Base-by-base conservation (phyloP, 2,888 invertebrate genomes). In the Yponomeuta malinellus region DNA sequence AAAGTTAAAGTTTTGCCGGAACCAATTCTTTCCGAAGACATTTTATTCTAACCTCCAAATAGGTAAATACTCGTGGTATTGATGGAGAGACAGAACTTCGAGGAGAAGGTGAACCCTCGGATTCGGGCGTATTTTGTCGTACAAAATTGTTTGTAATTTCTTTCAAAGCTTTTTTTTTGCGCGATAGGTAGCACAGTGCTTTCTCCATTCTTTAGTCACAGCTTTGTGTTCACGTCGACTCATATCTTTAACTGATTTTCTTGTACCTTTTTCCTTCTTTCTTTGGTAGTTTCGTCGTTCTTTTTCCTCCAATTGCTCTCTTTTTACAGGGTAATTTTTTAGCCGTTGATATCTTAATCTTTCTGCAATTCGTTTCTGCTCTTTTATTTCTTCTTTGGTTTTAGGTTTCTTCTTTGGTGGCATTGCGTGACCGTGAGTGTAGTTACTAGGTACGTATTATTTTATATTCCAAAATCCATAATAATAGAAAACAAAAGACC, bases 321-420 rank as follows among this genome's bases (percentile, higher is more conserved):
- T 72, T 69, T 72, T 75, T 75, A 71, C 48, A 63, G 74, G 74
- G 71, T 75, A 73, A 73, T 73, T 74, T 75, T 75, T 75, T 70
- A 63, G 71, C 70, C 66, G 69, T 72, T 72, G 59, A 31, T 75
- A 75, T 71, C 72, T 64, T 68, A 72, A 31, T 70, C 72, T 68
- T 52, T 74, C 66, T 66, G 66, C 10, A 31, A 43, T 48, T 68
- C 68, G 6, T 10, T 68, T 68, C 48, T 68, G 15, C 48, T 48
- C 43, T 48, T 43, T 15, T 15, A 68, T 48, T 68, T 68, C 48
- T 48, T 68, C 33, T 33, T 33, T 33, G 33, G 5, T 33, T 33
- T 33, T 33, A 33, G 33, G 33, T 33, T 33, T 33, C 33, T 5
- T 33, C 33, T 33, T 33, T 33, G 33, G 33, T 33, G 33, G 33